These are phyloP conservation scores for Oncorhynchus tshawytscha DNA, from an alignment of 2,113 vertebrate species.

Conservation along the genomic window DNA sequence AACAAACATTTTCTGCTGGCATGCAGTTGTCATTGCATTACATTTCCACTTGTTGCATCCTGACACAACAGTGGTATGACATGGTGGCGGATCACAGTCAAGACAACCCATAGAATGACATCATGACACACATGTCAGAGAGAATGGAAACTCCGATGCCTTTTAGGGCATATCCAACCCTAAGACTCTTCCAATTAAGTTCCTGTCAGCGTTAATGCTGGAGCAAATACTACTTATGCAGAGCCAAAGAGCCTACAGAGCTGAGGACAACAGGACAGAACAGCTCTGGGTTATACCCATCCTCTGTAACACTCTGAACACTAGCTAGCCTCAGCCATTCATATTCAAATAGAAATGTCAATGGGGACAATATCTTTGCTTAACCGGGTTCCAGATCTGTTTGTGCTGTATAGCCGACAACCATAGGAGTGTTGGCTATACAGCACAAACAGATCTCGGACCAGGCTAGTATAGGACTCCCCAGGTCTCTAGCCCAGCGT, in stretches of 20 bases:
- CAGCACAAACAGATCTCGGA: too few species aligned
- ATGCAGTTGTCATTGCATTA: not conserved
- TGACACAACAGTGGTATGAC: not conserved
- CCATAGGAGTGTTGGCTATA: too few species aligned
- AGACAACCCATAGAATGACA: constrained; percentile 17
- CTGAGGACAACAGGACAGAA: constrained; percentile 58
- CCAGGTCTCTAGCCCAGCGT: constrained; percentile 66
- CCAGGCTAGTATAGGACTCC: constrained; percentile 66
- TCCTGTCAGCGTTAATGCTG: constrained; percentile 52
- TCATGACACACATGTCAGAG: constrained; percentile 41
- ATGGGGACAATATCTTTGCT: constrained; percentile 55
- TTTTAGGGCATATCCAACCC: constrained; percentile 27
- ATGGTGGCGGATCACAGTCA: not conserved
- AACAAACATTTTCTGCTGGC: not conserved
- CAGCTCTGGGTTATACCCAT: constrained; percentile 56
- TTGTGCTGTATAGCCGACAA: too few species aligned
- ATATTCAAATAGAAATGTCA: constrained; percentile 76
- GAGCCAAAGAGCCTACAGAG: constrained; percentile 69
- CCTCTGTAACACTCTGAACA: constrained; percentile 72
- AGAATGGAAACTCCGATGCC: constrained; percentile 33
- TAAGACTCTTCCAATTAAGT: constrained; percentile 49
- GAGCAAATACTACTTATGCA: constrained; percentile 60
- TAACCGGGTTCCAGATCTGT: constrained; percentile 14
- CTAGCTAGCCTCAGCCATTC: constrained; percentile 70
- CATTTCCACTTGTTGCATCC: not conserved